These are phyloP conservation scores for Agriopis aurantiaria DNA, from an alignment of 2,888 invertebrate genomes.

Conservation along the genomic window DNA sequence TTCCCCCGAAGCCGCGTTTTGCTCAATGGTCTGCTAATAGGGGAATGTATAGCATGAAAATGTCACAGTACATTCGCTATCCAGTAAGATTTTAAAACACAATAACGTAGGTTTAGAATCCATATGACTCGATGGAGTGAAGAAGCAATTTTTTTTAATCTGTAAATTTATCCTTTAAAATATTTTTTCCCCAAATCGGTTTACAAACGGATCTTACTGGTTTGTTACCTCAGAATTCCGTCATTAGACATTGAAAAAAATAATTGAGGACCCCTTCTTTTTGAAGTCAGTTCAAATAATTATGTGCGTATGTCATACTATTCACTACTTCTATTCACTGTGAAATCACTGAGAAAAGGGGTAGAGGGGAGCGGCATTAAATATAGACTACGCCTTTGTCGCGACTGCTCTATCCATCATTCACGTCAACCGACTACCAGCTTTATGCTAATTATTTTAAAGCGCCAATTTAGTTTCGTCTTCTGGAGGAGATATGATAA, in stretches of 20 bases:
- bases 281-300: too few species aligned
- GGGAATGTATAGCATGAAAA: conserved; percentile 67
- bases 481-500: conserved; percentile 13
- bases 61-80: conserved; percentile 47
- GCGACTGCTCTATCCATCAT: conserved; percentile 35
- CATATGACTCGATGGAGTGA: too few species aligned
- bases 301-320: neutral
- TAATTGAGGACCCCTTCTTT: too few species aligned
- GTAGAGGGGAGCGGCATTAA: conserved; percentile 34
- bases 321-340: conserved; percentile 16
- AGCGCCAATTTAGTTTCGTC: conserved; percentile 36
- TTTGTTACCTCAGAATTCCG: too few species aligned
- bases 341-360: conserved; percentile 22
- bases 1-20: conserved; percentile 50
- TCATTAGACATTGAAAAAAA: too few species aligned
- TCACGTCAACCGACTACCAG: conserved; percentile 36
- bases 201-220: too few species aligned
- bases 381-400: conserved; percentile 43
- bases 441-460: conserved; percentile 46
- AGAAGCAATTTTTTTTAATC: too few species aligned
- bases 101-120: neutral
- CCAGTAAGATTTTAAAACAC: neutral
- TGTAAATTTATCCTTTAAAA: too few species aligned
- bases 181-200: too few species aligned
- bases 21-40: conserved; percentile 65